Evolutionary conservation across 2,888 invertebrate species (phyloP).

Genomic region (Drosophila paramelanica): DNA sequence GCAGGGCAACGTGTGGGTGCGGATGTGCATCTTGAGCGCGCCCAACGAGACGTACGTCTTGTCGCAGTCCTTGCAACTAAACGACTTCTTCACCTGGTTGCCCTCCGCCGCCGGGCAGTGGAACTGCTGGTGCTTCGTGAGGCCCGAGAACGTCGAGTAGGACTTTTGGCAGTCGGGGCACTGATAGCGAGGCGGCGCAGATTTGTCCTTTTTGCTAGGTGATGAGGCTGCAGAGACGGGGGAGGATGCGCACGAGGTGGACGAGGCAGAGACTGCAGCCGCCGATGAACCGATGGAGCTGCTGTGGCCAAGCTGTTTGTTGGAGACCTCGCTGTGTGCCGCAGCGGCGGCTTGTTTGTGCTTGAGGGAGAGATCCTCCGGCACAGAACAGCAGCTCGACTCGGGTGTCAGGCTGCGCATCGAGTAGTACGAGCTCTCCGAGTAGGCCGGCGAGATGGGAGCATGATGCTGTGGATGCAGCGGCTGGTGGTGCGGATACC

Average conservation of each 20-base stretch:
- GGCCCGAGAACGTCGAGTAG: slow-evolving; percentile 97
- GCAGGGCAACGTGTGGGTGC: slow-evolving; percentile 98
- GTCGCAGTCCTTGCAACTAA: slow-evolving; percentile 98
- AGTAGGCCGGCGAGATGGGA: slow-evolving; percentile 85
- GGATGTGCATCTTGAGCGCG: slow-evolving; percentile 99
- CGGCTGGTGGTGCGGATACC: slow-evolving; percentile 66
- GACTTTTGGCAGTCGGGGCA: slow-evolving; percentile 97
- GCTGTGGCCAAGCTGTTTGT: slow-evolving; percentile 16
- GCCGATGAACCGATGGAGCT: slow-evolving; percentile 10
- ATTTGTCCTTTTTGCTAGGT: slow-evolving; percentile 84
- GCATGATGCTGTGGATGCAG: slow-evolving; percentile 71
- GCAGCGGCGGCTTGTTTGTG: slow-evolving; percentile 58
- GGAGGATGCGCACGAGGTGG: slow-evolving; percentile 9
- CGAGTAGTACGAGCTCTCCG: slow-evolving; percentile 84
- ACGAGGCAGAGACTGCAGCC: slow-evolving; percentile 10
- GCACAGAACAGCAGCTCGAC: slow-evolving; percentile 83
- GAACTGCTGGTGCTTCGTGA: slow-evolving; percentile 98
- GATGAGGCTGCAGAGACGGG: slow-evolving; percentile 37
- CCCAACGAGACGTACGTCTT: slow-evolving; percentile 98
- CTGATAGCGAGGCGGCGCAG: slow-evolving; percentile 90
- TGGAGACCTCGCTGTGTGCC: slow-evolving; percentile 5
- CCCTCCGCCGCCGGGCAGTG: slow-evolving; percentile 95
- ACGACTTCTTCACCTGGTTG: slow-evolving; percentile 94
- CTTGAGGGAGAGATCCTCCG: slow-evolving; percentile 84
- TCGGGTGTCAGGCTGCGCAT: slow-evolving; percentile 84